These are phyloP conservation scores for Allolobophora icterica DNA, from an alignment of 2,888 invertebrate species.

Conservation along the genomic window DNA sequence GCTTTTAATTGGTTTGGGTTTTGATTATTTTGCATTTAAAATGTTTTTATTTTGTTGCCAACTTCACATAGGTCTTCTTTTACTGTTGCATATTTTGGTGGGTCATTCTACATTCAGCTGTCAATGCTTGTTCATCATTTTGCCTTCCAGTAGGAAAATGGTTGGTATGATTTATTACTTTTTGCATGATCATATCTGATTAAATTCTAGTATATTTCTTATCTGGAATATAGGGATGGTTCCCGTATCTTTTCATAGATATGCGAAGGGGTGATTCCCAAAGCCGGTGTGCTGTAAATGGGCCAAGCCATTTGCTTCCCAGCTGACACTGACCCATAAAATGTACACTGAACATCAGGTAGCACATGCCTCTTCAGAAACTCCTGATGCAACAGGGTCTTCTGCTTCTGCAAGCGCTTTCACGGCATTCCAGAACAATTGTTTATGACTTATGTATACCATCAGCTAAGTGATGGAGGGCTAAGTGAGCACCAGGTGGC, in stretches of 20 bases:
- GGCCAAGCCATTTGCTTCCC: too few relatives aligned
- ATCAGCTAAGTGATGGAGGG: background rate
- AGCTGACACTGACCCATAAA: too few relatives aligned
- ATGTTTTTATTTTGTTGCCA: constrained; percentile 20
- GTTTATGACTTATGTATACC: background rate
- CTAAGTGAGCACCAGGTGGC: background rate
- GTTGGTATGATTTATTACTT: background rate
- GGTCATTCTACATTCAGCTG: constrained; percentile 14
- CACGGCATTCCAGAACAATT: background rate
- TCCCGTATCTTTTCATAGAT: background rate
- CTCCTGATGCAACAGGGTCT: background rate
- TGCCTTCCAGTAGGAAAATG: background rate
- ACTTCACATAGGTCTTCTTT: constrained; percentile 27
- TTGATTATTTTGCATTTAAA: background rate
- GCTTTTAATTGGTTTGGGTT: constrained; percentile 23
- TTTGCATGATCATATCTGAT: background rate
- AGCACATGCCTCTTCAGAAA: too few relatives aligned
- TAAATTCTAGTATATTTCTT: background rate
- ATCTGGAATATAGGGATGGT: background rate
- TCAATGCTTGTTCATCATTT: constrained; percentile 5
- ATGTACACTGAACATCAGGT: too few relatives aligned
- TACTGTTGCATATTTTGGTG: constrained; percentile 24
- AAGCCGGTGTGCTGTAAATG: too few relatives aligned
- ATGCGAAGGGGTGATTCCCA: too few relatives aligned
- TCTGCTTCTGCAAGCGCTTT: background rate